These are phyloP conservation scores for Epinephelus fuscoguttatus DNA, from an alignment of 2,113 vertebrate species.

Conservation along the genomic window DNA sequence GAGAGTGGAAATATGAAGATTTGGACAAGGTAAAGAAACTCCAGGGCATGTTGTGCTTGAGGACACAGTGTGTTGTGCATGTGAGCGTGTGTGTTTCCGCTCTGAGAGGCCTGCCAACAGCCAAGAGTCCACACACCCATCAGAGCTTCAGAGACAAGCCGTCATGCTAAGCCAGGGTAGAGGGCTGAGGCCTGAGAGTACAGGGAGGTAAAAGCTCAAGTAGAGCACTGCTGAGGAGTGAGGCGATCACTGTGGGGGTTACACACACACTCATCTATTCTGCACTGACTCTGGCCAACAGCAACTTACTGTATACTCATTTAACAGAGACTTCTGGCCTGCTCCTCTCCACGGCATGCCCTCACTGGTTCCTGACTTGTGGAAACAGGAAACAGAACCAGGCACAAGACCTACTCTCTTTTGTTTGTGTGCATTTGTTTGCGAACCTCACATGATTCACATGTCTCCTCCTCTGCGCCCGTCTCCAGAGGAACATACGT, in stretches of 20 bases:
- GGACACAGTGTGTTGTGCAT: conserved; percentile 29
- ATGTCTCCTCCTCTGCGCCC: conserved; percentile 37
- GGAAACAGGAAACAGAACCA: conserved; percentile 70
- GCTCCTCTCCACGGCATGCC: conserved; percentile 33
- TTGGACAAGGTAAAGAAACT: conserved; percentile 66
- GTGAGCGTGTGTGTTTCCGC: conserved; percentile 24
- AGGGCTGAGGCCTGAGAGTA: conserved; percentile 42
- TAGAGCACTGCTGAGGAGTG: conserved; percentile 40
- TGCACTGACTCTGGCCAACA: conserved; percentile 47
- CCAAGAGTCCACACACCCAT: conserved; percentile 45
- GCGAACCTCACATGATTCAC: conserved; percentile 35
- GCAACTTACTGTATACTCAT: conserved; percentile 56
- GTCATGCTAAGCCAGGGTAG: conserved; percentile 48
- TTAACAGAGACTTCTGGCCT: conserved; percentile 57
- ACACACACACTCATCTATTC: conserved; percentile 47
- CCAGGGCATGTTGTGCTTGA: conserved; percentile 29
- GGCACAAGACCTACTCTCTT: conserved; percentile 32
- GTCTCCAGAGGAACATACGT: conserved; percentile 61
- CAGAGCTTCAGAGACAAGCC: conserved; percentile 31
- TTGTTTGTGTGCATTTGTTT: conserved; percentile 62
- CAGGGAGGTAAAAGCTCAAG: conserved; percentile 48
- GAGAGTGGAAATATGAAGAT: conserved; percentile 58
- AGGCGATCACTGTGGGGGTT: conserved; percentile 51
- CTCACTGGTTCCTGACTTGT: conserved; percentile 65
- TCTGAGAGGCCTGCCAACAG: conserved; percentile 35